A percentile compares a stretch with the other conserved stretches of the same genome.
These are phyloP conservation scores for Lobophora halterata DNA, from an alignment of 2,888 invertebrate genomes.

Conservation along the genomic window DNA sequence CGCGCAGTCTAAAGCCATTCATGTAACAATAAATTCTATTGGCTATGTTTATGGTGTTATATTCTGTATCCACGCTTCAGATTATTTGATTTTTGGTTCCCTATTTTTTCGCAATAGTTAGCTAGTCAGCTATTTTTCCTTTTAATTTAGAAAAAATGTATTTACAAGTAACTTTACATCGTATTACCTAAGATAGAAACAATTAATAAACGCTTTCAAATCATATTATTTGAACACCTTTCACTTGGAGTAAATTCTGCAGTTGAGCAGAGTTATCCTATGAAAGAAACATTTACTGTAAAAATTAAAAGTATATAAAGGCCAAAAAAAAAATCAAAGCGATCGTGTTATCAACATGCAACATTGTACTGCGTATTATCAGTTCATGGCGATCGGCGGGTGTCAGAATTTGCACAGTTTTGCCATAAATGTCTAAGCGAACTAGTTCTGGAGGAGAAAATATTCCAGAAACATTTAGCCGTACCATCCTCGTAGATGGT, in stretches of 20 bases:
- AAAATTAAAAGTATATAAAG: conserved; percentile 26
- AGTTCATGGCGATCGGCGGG: conserved; percentile 56
- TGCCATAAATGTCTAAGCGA: conserved; percentile 41
- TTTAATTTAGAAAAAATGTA: no score
- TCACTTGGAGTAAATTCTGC: no score
- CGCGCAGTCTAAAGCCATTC: conserved; percentile 46
- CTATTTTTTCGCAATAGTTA: no score
- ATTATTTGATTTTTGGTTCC: conserved; percentile 5
- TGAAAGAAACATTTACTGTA: no score
- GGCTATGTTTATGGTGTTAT: conserved; percentile 26
- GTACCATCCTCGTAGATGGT: conserved; percentile 12
- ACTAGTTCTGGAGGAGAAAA: conserved; percentile 34
- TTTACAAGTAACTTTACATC: no score
- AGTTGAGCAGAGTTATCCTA: no score
- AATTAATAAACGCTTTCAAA: no score
- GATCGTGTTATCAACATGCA: conserved; percentile 41
- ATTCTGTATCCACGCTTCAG: conserved; percentile 14
- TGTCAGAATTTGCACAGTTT: conserved; percentile 48
- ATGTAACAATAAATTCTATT: conserved; percentile 41
- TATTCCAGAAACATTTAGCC: conserved; percentile 27
- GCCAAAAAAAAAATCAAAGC: conserved; percentile 38
- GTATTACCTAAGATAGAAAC: no score
- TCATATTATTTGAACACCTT: no score
- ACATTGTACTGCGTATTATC: conserved; percentile 50
- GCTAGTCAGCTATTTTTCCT: no score